A percentile compares a stretch with the other conserved stretches of the same genome.
Evolutionary conservation across 2,113 vertebrate species (phyloP).

Genomic region (Leptodactylus fuscus): DNA sequence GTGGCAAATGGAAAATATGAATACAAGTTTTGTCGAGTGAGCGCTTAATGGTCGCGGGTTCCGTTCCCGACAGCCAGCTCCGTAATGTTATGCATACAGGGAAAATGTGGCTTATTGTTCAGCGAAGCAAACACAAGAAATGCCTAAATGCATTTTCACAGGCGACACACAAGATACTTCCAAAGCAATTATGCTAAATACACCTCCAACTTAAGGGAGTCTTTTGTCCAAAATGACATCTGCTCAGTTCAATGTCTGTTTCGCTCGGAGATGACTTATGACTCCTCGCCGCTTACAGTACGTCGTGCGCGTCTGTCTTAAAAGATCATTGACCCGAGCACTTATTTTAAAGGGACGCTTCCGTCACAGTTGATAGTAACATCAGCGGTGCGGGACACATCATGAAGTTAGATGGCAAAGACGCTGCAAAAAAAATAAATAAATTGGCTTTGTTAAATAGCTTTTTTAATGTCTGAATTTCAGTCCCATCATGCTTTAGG

Average conservation of each 20-base stretch:
- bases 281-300: conserved; percentile 1
- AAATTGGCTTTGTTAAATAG: background rate
- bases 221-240: conserved; percentile 16
- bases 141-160: conserved; percentile 35
- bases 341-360: background rate
- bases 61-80: background rate
- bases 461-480: background rate
- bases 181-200: conserved; percentile 36
- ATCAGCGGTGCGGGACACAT: background rate
- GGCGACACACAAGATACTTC: conserved; percentile 15
- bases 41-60: background rate
- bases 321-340: background rate
- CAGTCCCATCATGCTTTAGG: background rate
- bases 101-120: conserved; percentile 28
- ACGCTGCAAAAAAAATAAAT: background rate
- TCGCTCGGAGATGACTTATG: background rate
- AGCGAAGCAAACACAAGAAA: conserved; percentile 12
- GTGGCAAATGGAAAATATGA: conserved; percentile 17
- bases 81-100: conserved; percentile 17
- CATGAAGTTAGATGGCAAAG: background rate
- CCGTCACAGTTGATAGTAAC: background rate
- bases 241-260: background rate
- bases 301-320: background rate
- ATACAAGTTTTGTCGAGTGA: conserved; percentile 16
- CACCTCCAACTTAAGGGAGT: conserved; percentile 24